These are phyloP conservation scores for Spatulosminthurus flaviceps DNA, from an alignment of 2,888 invertebrate genomes.

Conservation along the genomic window DNA sequence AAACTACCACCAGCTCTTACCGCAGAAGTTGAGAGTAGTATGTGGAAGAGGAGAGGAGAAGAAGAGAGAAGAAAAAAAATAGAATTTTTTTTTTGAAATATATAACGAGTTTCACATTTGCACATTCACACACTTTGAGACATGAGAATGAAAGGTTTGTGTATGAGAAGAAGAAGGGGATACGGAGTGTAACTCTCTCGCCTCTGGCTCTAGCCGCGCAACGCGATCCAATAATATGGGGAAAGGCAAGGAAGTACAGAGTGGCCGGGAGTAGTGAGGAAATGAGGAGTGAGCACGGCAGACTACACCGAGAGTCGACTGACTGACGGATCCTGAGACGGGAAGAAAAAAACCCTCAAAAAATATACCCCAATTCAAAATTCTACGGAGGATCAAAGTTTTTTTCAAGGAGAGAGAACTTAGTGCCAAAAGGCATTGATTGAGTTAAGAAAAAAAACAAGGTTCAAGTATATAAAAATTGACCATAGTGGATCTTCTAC, in stretches of 20 bases:
- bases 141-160: constrained; percentile 4
- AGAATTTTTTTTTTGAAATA: too few relatives aligned
- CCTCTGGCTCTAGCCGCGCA: neutral
- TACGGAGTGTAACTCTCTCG: neutral
- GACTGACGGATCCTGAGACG: constrained; percentile 24
- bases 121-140: constrained; percentile 24
- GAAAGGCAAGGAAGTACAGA: neutral
- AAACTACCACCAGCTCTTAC: too few relatives aligned
- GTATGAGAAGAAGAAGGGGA: neutral
- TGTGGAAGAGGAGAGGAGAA: too few relatives aligned
- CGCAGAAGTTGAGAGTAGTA: too few relatives aligned
- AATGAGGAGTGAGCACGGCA: constrained; percentile 11
- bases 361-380: too few relatives aligned
- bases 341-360: neutral
- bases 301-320: constrained; percentile 12
- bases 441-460: neutral
- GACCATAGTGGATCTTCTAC: neutral
- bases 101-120: constrained; percentile 8
- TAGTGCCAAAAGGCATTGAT: too few relatives aligned
- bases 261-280: neutral
- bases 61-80: too few relatives aligned
- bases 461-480: neutral
- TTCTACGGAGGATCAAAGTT: too few relatives aligned
- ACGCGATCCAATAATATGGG: neutral
- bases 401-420: too few relatives aligned